These are phyloP conservation scores for Julus scanicus DNA, from an alignment of 2,888 invertebrate genomes.

Conservation along the genomic window DNA sequence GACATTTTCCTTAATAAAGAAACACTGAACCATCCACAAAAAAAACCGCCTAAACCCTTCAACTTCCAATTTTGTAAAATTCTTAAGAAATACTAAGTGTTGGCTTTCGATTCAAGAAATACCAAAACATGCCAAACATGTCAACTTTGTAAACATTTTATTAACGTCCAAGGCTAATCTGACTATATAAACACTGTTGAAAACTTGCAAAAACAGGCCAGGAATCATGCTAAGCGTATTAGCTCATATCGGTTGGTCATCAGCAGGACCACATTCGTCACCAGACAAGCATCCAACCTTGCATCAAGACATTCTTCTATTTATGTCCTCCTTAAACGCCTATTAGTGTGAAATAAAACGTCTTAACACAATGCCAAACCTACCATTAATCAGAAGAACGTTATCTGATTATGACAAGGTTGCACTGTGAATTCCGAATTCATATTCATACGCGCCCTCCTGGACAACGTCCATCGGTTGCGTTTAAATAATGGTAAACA, in stretches of 20 bases:
- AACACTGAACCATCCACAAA: too few relatives aligned
- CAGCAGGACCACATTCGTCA: not conserved
- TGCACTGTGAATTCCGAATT: not conserved
- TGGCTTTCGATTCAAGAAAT: too few relatives aligned
- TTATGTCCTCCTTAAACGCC: not conserved
- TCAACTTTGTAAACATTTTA: too few relatives aligned
- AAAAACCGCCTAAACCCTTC: too few relatives aligned
- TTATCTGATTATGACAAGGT: not conserved
- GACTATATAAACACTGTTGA: not conserved
- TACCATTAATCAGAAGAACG: not conserved
- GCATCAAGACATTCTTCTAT: not conserved
- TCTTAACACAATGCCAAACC: not conserved
- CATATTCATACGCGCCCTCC: not conserved
- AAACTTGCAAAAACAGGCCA: not conserved
- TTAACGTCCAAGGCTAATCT: too few relatives aligned
- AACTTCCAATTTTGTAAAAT: too few relatives aligned
- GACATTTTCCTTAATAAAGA: too few relatives aligned
- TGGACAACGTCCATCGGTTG: slow-evolving; percentile 1
- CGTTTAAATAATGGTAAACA: not conserved
- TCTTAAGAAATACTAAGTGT: too few relatives aligned
- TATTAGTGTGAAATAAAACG: not conserved
- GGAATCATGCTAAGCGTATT: not conserved
- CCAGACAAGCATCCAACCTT: not conserved
- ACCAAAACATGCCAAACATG: too few relatives aligned
- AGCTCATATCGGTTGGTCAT: not conserved